These are phyloP conservation scores for Macrostomum cliftonense DNA, from an alignment of 2,888 invertebrate species.

Conservation along the genomic window DNA sequence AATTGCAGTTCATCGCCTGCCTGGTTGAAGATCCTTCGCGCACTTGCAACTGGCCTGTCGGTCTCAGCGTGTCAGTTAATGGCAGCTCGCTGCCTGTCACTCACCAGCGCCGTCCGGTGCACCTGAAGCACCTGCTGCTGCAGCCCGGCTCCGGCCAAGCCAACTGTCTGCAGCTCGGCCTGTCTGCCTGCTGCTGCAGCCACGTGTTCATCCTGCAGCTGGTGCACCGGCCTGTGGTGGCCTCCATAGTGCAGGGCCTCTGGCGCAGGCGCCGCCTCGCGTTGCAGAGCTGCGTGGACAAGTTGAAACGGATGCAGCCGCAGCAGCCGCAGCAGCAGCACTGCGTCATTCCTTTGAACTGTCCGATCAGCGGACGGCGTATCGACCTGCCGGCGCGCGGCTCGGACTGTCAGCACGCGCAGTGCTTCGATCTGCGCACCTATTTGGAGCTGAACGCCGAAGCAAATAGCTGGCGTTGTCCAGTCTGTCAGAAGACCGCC, in stretches of 20 bases:
- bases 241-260: constrained; percentile 75
- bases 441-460: constrained; percentile 85
- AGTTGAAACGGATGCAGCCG: constrained; percentile 40
- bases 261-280: constrained; percentile 69
- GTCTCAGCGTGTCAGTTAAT: constrained; percentile 64
- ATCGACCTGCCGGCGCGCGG: constrained; percentile 82
- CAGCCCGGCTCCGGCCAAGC: constrained; percentile 17
- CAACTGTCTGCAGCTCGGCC: not conserved
- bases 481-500: constrained; percentile 92
- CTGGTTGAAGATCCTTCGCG: constrained; percentile 87
- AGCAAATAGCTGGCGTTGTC: constrained; percentile 86
- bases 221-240: constrained; percentile 81
- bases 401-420: constrained; percentile 70
- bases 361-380: constrained; percentile 82
- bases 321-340: constrained; percentile 2
- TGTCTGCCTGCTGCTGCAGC: constrained; percentile 27
- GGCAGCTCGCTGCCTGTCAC: constrained; percentile 77
- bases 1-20: constrained; percentile 87
- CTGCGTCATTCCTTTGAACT: constrained; percentile 53
- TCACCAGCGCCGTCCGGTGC: constrained; percentile 83
- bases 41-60: constrained; percentile 81
- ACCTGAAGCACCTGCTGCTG: constrained; percentile 91
- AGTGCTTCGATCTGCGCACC: constrained; percentile 81
- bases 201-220: constrained; percentile 86
- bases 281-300: constrained; percentile 76